A percentile compares a stretch with the other conserved stretches of the same genome.
Conservation (phyloP, 2,113 vertebrate genomes). For the Malurus melanocephalus region DNA sequence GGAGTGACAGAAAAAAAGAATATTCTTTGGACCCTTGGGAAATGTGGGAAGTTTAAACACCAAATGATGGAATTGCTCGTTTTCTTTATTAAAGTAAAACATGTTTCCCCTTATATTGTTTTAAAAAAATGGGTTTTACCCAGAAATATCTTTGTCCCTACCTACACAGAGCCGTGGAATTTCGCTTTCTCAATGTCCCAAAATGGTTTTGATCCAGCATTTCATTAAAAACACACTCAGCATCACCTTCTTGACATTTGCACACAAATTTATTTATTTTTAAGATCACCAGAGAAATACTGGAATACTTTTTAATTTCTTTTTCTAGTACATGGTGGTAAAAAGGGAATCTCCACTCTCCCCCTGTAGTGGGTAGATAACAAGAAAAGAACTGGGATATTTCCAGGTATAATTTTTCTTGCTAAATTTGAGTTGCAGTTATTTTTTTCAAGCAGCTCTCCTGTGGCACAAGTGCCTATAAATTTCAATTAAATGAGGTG, state of each 20-base stretch:
- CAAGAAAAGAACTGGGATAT: neutral
- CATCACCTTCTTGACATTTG: accelerated
- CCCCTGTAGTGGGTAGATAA: accelerated
- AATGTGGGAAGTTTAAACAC: neutral
- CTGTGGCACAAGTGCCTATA: neutral
- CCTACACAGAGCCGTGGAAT: neutral
- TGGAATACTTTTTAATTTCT: neutral
- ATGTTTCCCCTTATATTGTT: neutral
- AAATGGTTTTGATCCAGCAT: neutral
- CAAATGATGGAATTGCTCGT: neutral
- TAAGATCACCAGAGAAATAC: accelerated
- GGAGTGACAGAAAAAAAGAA: neutral
- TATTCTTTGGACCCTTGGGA: neutral
- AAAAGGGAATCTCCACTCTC: neutral
- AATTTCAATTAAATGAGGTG: neutral
- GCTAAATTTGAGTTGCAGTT: neutral
- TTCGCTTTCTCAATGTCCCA: neutral
- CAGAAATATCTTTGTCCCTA: neutral
- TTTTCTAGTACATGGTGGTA: accelerated
- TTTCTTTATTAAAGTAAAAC: neutral
- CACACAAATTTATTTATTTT: neutral
- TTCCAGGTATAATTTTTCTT: neutral
- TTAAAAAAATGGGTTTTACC: neutral
- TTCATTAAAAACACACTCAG: neutral
- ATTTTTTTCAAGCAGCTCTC: neutral